Base-by-base conservation (phyloP, 2,888 invertebrate genomes). In the Rotaria sp. region DNA sequence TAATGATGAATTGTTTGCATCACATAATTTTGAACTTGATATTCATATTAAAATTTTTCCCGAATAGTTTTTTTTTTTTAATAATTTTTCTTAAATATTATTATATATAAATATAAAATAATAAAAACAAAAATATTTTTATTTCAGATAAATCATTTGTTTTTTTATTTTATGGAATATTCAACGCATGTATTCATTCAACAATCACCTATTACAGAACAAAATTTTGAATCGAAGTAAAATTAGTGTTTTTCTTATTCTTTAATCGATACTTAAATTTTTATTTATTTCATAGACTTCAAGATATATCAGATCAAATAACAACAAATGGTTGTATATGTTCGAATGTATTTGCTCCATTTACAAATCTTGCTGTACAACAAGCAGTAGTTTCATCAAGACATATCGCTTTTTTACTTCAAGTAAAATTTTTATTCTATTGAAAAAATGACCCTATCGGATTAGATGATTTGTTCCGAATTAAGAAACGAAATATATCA, bases 311-410 rank as follows among this genome's bases (percentile, higher is more conserved):
- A 24, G 45, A 80, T 80, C 45, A 80, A 80, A 80, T 80, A 41
- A 80, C 80, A 80, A 45, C 80, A 80, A 80, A 80, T 80, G 80
- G 45, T 45, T 80, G 45, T 45, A 24, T 15, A 45, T 80, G 80
- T 45, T 45, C 80, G n/a, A 80, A 24, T 80, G 80, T 80, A 41
- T 80, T 80, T 80, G 2, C 80, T 7, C 57, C 80, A 80, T 85
- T 86, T 50, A 85, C 55, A 45, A 86, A 85, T 86, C 52, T 86
- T 52, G 86, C 85, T 48, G 85, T 86, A 41, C 57, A 86, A 74
- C 84, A 75, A 59, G 86, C 59, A 55, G 75, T 75, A 30, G 30
- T 86, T 4, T 84, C 85, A n/a, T 57, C 41, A 11, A 38, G 57
- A 50, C 57, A 86, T 55, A 85, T 86, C 38, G 86, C 85, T 21